Evolutionary conservation across 2,888 invertebrate genomes (phyloP), one percentile per base, ranked within the genome.

Genomic region (Ennomos fuscantarius): DNA sequence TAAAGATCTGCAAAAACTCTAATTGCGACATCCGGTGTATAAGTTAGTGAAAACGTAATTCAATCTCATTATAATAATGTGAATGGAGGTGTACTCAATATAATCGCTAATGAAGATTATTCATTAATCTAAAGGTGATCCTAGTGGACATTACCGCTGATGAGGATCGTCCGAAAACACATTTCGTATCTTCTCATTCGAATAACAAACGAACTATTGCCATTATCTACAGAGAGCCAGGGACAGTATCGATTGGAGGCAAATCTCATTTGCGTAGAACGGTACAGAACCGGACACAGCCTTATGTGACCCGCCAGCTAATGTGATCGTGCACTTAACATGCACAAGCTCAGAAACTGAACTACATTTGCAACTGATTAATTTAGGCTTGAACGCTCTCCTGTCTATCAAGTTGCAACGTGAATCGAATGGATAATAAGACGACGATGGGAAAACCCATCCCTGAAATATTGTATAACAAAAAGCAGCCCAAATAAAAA

Each of bases 201-300:
- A 2, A 15, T 15, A 15, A 15, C 15, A 15, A 15, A 15, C 15
- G 24, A 24, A 24, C 5, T 24, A 24, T 24, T 6, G 24, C 24
- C 24, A 24, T 9, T 6, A 35, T 39, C 35, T 35, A 32, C 24
- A 46, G 8, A 33, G 8, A 24, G 24, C 24, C 24, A 6, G 24
- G 24, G 24, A 37, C 47, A 39, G 35, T 31, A 24, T 2, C 36
- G 32, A 6, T 3, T 24, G 24, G 5, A 40, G 48, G 60, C 68
- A 65, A 66, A 67, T 63, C 63, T 68, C 53, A 72, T 72, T 72
- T 70, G 64, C 65, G 63, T 63, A 53, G 66, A 76, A 77, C 77
- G 76, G 77, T 75, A 73, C 36, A 54, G 62, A 65, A 70, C 73
- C 75, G 73, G 75, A 77, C 72, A 65, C 69, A 63, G 69, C 61